Conservation (phyloP, 1,140 invertebrate genomes). For the Venustaconcha ellipsiformis region DNA sequence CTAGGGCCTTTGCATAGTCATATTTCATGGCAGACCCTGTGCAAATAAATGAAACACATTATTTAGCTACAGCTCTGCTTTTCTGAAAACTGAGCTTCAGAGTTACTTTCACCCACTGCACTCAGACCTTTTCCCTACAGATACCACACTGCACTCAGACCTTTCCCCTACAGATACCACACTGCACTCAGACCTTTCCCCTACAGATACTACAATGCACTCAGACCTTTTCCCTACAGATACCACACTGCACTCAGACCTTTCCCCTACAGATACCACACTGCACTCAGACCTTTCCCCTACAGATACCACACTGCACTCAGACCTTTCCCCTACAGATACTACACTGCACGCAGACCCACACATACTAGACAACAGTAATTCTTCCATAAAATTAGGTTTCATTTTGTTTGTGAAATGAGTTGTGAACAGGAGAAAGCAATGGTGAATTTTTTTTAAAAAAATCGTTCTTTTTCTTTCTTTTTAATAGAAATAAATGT, state of each 20-base stretch:
- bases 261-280: background rate
- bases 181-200: background rate
- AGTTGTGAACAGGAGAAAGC: background rate
- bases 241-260: too few species aligned
- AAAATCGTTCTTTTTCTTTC: background rate
- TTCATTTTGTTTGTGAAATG: background rate
- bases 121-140: background rate
- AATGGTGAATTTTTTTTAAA: background rate
- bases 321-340: background rate
- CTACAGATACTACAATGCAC: background rate
- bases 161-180: too few species aligned
- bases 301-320: too few species aligned
- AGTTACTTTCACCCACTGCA: background rate
- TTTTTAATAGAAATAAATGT: too few species aligned
- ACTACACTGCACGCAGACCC: background rate
- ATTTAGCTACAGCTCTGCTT: background rate
- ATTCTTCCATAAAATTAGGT: background rate
- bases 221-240: background rate
- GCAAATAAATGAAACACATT: too few species aligned
- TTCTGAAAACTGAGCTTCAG: background rate
- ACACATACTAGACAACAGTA: background rate
- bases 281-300: too few species aligned
- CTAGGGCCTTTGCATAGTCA: constrained; percentile 72
- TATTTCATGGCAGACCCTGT: constrained; percentile 41
- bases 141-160: too few species aligned